Conservation (phyloP, 2,113 vertebrate species). For the Ursus arctos region DNA sequence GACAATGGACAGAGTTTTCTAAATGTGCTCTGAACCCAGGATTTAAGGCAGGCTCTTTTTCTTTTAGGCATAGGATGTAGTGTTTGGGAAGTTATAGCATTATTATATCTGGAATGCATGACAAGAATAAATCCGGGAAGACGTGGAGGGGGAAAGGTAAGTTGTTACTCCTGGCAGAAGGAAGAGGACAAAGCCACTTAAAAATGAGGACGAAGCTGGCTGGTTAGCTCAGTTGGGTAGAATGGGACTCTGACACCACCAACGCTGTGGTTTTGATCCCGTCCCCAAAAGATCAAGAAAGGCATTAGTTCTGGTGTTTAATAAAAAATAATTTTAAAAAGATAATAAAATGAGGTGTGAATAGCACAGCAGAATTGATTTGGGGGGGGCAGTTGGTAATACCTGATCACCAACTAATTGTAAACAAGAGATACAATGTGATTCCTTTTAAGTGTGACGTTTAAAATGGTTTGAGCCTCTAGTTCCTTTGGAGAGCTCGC, state of each 20-base stretch:
- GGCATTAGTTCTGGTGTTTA: background rate
- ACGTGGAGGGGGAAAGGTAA: background rate
- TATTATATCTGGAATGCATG: background rate
- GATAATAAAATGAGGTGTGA: background rate
- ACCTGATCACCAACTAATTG: background rate
- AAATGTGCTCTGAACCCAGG: background rate
- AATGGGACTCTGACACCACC: background rate
- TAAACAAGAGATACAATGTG: background rate
- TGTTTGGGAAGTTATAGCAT: background rate
- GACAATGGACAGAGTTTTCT: background rate
- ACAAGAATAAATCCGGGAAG: constrained; percentile 29
- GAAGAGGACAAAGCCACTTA: background rate
- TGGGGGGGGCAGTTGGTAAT: background rate
- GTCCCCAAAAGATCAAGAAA: background rate
- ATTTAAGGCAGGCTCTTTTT: constrained; percentile 37
- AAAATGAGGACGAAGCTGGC: background rate
- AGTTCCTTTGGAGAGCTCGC: background rate
- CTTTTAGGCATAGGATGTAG: background rate
- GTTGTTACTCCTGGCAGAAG: background rate
- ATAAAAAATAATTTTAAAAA: background rate
- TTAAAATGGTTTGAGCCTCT: background rate
- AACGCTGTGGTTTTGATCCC: background rate
- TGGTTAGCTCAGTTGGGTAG: background rate
- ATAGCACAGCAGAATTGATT: background rate
- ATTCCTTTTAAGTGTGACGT: background rate